Percentiles rank a stretch among this genome's conserved stretches.
phyloP scores from a whole-genome alignment of 2,888 invertebrate species.

The Acrocyrtus sp. region DNA sequence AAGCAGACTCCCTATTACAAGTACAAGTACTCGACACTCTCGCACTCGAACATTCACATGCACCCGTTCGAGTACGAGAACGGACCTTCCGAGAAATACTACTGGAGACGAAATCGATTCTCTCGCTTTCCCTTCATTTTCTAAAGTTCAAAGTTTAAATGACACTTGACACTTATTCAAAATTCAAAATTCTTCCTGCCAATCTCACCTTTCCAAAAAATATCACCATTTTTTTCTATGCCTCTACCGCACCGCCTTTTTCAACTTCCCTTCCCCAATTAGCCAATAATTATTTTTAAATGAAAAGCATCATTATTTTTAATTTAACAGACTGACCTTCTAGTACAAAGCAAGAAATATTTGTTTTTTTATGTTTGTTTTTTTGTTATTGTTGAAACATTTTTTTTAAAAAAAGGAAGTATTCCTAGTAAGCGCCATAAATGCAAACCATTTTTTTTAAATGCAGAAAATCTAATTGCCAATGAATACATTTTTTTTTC shows the following conservation, averaged over 20 bases:
- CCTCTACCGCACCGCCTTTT: background rate
- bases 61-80: conserved; percentile 27
- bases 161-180: background rate
- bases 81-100: conserved; percentile 28
- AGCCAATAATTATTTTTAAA: background rate
- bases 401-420: too few relatives aligned
- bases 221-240: background rate
- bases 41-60: conserved; percentile 13
- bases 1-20: conserved; percentile 38
- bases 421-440: too few relatives aligned
- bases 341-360: conserved; percentile 13
- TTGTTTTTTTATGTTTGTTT: too few relatives aligned
- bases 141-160: background rate
- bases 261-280: background rate
- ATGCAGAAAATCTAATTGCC: too few relatives aligned
- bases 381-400: too few relatives aligned
- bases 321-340: conserved; percentile 5
- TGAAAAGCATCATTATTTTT: background rate
- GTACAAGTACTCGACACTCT: conserved; percentile 39
- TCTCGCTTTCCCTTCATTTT: background rate
- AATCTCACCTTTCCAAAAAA: background rate
- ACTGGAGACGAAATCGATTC: background rate
- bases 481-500: too few relatives aligned
- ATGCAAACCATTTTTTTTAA: too few relatives aligned
- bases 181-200: background rate